phyloP scores from a whole-genome alignment of 2,797 vertebrate species.

The Artibeus lituratus region DNA sequence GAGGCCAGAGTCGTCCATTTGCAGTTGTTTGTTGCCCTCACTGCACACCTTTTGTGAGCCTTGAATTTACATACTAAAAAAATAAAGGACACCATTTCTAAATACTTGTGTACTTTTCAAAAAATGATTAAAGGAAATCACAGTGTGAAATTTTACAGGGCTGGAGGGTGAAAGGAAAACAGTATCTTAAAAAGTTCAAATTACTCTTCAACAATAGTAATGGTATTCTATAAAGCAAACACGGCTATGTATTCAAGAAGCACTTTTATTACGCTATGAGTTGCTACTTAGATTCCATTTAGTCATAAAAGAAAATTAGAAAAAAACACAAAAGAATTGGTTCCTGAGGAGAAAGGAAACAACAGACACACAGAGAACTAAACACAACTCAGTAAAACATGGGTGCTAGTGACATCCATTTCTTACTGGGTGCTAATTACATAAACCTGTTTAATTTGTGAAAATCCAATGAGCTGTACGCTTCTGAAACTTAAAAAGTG shows the following conservation, averaged over 20 bases:
- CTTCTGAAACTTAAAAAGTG: not conserved
- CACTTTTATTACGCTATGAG: not conserved
- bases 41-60: conserved; percentile 98
- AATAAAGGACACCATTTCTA: not conserved
- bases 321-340: not conserved
- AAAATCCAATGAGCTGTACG: not conserved
- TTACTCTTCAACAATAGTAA: not conserved
- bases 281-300: not conserved
- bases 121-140: not conserved
- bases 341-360: not conserved
- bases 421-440: not conserved
- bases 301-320: not conserved
- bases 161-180: not conserved
- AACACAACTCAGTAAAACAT: not conserved
- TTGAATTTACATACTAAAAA: conserved; percentile 97
- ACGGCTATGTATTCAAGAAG: not conserved
- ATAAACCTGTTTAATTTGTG: not conserved
- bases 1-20: conserved; percentile 99
- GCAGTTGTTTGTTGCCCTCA: conserved; percentile 97
- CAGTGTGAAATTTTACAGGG: not conserved
- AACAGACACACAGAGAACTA: not conserved
- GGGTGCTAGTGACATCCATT: not conserved
- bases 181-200: not conserved
- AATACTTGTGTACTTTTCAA: not conserved
- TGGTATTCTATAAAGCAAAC: not conserved